Base-by-base conservation (phyloP, 2,797 vertebrate genomes). In the Podargus strigoides region DNA sequence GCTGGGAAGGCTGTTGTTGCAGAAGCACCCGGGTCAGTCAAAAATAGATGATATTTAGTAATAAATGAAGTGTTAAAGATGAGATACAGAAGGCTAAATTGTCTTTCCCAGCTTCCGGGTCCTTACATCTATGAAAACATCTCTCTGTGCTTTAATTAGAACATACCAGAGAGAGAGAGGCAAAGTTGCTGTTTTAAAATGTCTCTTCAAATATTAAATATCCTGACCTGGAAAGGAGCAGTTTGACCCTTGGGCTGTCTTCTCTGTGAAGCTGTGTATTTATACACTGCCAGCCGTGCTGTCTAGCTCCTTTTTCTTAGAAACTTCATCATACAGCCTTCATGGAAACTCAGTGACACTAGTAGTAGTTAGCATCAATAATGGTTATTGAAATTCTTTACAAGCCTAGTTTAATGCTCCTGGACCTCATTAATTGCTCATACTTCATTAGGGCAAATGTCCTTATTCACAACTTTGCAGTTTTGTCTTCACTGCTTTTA, bases 21-120 rank as follows among this genome's bases (percentile, higher is more conserved):
- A 94, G 90, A 86, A 96, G 84, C 58, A 73, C 21, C 49, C 14
- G 1, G 69, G 78, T 95, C 87, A 83, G 78, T 92, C 82, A 56
- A 72, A 95, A 96, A 88, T 92, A 86, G 87, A 91, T 95, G 76
- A 66, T 96, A 91, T 95, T 97, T 96, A 98, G 95, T 83, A 95
- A 87, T 95, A 96, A 97, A 90, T 85, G 90, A 96, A 95, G 88
- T 95, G 89, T 96, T 98, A 95, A 97, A 93, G 86, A 87, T 84
- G 93, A 87, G 92, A 67, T 91, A 58, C 10, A 19, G 89, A 76
- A 93, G 86, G 95, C 83, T 94, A 96, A 96, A 93, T 83, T 90
- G 77, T 72, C 64, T 73, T 92, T 87, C 30, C 30, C 52, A 47
- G 24, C 60, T 90, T 93, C 68, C 56, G 44, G 42, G 44, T 89